Evolutionary conservation across 2,797 vertebrate genomes (phyloP).

Genomic region (Silurus lanzhouensis): DNA sequence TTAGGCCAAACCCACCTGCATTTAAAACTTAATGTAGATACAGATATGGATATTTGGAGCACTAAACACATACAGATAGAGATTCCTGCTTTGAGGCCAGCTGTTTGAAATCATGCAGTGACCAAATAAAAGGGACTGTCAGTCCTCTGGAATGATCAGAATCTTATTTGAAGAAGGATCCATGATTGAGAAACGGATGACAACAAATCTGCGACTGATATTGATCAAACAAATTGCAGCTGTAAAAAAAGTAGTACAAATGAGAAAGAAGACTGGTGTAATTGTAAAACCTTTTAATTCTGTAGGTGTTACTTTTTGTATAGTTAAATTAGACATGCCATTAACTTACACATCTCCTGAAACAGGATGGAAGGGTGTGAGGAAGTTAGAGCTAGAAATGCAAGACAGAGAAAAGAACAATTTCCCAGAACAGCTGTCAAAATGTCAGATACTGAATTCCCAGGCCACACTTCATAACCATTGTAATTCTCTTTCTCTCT

Average conservation of each 20-base stretch:
- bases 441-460: constrained; percentile 41
- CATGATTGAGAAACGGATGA: neutral
- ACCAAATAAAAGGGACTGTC: neutral
- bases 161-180: neutral
- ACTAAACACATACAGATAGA: neutral
- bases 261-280: neutral
- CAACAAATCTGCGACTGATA: neutral
- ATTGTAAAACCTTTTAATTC: constrained; percentile 16
- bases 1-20: neutral
- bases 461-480: constrained; percentile 12
- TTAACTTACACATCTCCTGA: neutral
- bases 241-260: neutral
- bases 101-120: constrained; percentile 12
- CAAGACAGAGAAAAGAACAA: constrained; percentile 29
- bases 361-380: constrained; percentile 1
- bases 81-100: constrained; percentile 6
- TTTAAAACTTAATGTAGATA: neutral
- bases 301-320: constrained; percentile 26
- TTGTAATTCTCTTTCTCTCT: constrained; percentile 8
- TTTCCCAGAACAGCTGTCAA: constrained; percentile 38
- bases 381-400: neutral
- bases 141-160: constrained; percentile 10
- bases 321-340: constrained; percentile 36
- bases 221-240: neutral
- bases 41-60: neutral